Percentiles rank a stretch among this genome's conserved stretches.
phyloP scores from a whole-genome alignment of 2,113 vertebrate genomes.

The Nipponia nippon region DNA sequence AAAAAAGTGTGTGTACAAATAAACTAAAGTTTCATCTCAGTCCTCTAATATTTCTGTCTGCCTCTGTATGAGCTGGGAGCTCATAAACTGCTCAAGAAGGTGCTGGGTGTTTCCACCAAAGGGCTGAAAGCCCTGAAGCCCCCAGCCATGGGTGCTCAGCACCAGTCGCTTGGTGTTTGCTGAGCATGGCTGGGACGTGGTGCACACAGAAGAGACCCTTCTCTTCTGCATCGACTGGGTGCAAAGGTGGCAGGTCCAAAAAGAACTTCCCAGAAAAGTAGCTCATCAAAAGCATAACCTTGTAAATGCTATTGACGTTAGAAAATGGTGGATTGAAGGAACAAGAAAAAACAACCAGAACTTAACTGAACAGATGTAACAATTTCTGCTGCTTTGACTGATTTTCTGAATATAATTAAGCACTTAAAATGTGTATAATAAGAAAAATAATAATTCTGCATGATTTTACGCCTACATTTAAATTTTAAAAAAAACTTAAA shows the following conservation, averaged over 20 bases:
- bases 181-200: rapidly evolving
- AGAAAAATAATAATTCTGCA: constrained; percentile 34
- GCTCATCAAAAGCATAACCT: neutral
- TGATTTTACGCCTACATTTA: neutral
- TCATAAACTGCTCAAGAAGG: neutral
- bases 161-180: neutral
- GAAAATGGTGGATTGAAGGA: neutral
- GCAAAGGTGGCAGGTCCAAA: neutral
- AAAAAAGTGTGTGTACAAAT: neutral
- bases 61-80: neutral
- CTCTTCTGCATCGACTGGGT: no score
- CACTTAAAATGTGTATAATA: neutral
- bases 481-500: neutral
- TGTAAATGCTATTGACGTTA: neutral
- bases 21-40: neutral
- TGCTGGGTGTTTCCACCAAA: neutral
- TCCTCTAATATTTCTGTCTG: neutral
- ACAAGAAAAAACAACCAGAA: neutral
- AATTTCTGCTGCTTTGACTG: constrained; percentile 43
- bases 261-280: neutral
- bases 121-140: neutral
- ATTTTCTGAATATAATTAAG: neutral
- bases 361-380: neutral
- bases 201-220: no score
- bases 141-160: neutral